Evolutionary conservation across 2,888 invertebrate species (phyloP).

Genomic region (Cenopis cana): DNA sequence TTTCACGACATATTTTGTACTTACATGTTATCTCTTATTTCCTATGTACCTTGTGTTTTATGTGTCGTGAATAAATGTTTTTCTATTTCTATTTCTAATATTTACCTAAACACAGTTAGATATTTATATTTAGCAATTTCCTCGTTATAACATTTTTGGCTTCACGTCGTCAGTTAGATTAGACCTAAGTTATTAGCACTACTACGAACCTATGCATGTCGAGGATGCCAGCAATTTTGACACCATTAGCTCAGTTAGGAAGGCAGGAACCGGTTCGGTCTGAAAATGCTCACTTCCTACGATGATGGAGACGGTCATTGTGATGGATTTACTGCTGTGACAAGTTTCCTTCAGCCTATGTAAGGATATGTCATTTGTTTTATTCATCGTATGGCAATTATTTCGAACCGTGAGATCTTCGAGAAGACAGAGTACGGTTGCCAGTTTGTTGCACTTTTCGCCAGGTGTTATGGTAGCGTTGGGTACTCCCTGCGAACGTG

Average conservation of each 20-base stretch:
- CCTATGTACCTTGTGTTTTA: too few species aligned
- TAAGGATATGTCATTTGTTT: slow-evolving; percentile 2
- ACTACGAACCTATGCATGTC: slow-evolving; percentile 2
- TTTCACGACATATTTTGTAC: too few species aligned
- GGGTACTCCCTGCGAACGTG: too few species aligned
- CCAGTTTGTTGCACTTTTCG: too few species aligned
- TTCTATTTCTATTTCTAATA: too few species aligned
- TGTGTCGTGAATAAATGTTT: too few species aligned
- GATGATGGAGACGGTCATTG: slow-evolving; percentile 17
- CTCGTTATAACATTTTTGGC: not conserved
- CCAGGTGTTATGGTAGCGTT: too few species aligned
- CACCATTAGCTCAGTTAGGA: slow-evolving; percentile 14
- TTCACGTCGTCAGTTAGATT: not conserved
- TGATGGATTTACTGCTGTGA: slow-evolving; percentile 22
- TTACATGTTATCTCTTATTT: too few species aligned
- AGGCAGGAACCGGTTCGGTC: slow-evolving; percentile 15
- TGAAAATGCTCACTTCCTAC: slow-evolving; percentile 11
- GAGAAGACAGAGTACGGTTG: too few species aligned
- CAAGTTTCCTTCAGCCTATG: slow-evolving; percentile 13
- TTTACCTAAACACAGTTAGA: not conserved
- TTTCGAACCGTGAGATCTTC: too few species aligned
- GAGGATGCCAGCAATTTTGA: slow-evolving; percentile 23
- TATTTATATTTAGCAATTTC: too few species aligned
- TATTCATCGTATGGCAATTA: too few species aligned
- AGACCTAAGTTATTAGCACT: not conserved